These are phyloP conservation scores for Isichthys henryi DNA, from an alignment of 2,113 vertebrate genomes.

Conservation along the genomic window DNA sequence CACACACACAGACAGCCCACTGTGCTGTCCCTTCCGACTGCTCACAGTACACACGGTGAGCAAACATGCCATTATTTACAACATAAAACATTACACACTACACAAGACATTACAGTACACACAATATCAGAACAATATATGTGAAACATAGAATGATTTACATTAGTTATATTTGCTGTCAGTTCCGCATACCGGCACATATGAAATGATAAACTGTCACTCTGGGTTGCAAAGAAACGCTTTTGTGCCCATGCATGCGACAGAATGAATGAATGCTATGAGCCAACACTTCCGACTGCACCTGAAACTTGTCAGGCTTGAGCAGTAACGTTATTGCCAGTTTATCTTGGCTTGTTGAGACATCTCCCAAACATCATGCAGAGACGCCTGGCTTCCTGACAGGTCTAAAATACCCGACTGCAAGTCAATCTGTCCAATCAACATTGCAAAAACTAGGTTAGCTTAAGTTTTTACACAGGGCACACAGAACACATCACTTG, in stretches of 20 bases:
- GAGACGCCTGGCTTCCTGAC: not conserved
- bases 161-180: not conserved
- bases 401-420: not conserved
- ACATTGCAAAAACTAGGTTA: not conserved
- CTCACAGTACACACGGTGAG: not conserved
- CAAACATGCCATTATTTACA: not conserved
- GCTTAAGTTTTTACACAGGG: too few species aligned
- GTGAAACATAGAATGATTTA: not conserved
- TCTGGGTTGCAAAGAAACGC: not conserved
- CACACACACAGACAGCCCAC: not conserved
- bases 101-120: not conserved
- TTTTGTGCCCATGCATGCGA: not conserved
- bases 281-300: not conserved
- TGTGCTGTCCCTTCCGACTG: not conserved
- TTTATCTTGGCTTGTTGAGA: not conserved
- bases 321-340: not conserved
- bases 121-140: too few species aligned
- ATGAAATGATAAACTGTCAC: not conserved
- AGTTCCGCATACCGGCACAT: not conserved
- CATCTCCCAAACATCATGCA: not conserved
- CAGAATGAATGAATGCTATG: not conserved
- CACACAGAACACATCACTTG: not conserved
- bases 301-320: not conserved
- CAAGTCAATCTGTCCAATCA: not conserved
- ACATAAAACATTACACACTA: not conserved